Base-by-base conservation (phyloP, 2,797 vertebrate species). In the Tapirus indicus region DNA sequence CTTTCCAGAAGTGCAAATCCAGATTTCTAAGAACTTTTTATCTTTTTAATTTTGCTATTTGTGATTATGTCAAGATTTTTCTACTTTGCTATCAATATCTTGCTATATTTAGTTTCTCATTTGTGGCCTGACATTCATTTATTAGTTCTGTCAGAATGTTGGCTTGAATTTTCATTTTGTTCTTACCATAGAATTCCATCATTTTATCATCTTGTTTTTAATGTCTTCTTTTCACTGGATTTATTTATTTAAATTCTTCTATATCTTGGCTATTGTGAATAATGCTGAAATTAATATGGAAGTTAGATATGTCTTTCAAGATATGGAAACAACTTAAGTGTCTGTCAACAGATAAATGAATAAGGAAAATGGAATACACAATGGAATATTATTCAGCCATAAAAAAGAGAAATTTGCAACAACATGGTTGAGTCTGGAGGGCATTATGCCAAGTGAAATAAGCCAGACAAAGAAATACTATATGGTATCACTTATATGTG, bases 141-240 rank as follows among this genome's bases (percentile, higher is more conserved):
- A 52, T 88, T 82, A 74, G 23, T 72, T 89, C 79, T 66, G 8
- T 87, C 64, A 78, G 27, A 95, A 95, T 72, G 74, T 64, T 79
- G 21, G 12, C 54, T 78, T 64, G 35, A 86, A 79, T 6, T 71
- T 47, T 66, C 13, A 44, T 66, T 74, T 72, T 72, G 23, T 54
- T n/a, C 29, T 80, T 87, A 68, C 47, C 29, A 62, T 69, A 58
- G 38, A 41, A 71, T 14, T 71, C 44, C 64, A 86, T 74, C 35
- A 83, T 86, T 71, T 91, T 78, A 60, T 64, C 1, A 58, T 68
- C n/a, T 77, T 90, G 21, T 78, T 60, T 79, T 79, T 82, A 88
- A 52, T 56, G 56, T 82, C 20, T 74, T 82, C 29, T 72, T 74
- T 80, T 64, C 56, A 88, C 35, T 44, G 38, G 27, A 29, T 27